A percentile compares a stretch with the other conserved stretches of the same genome.
Conservation (phyloP, 2,797 vertebrate genomes). For the Cirrhinus molitorella region DNA sequence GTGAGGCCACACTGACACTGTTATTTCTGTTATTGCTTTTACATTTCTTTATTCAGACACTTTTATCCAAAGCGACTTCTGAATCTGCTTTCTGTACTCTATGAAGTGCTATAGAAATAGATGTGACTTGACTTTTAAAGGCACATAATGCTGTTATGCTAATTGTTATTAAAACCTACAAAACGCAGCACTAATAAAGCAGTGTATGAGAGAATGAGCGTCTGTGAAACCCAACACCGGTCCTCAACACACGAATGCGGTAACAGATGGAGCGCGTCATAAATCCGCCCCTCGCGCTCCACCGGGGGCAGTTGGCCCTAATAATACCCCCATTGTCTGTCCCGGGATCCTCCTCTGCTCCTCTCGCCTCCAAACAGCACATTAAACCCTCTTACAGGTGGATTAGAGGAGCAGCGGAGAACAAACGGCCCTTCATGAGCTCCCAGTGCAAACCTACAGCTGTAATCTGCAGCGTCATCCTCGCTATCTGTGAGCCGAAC, state of each 20-base stretch:
- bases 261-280: slow-evolving; percentile 51
- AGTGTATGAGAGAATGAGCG: neutral
- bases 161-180: slow-evolving; percentile 9
- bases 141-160: neutral
- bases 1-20: too few relatives aligned
- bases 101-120: neutral
- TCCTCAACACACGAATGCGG: neutral
- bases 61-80: too few relatives aligned
- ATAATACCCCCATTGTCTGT: slow-evolving; percentile 79
- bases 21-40: neutral
- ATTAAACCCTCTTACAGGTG: slow-evolving; percentile 79
- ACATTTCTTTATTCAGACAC: neutral
- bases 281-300: slow-evolving; percentile 50
- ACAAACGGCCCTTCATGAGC: slow-evolving; percentile 73
- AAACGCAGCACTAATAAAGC: neutral
- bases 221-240: slow-evolving; percentile 41
- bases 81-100: neutral
- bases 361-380: slow-evolving; percentile 70
- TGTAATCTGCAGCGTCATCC: slow-evolving; percentile 53
- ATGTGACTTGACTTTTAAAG: neutral
- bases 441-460: slow-evolving; percentile 66
- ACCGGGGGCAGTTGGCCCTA: slow-evolving; percentile 60
- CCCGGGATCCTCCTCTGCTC: slow-evolving; percentile 66
- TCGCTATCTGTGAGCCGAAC: slow-evolving; percentile 40
- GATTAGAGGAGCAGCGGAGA: slow-evolving; percentile 72